Evolutionary conservation across 2,113 vertebrate species (phyloP).

Genomic region (Cromileptes altivelis): DNA sequence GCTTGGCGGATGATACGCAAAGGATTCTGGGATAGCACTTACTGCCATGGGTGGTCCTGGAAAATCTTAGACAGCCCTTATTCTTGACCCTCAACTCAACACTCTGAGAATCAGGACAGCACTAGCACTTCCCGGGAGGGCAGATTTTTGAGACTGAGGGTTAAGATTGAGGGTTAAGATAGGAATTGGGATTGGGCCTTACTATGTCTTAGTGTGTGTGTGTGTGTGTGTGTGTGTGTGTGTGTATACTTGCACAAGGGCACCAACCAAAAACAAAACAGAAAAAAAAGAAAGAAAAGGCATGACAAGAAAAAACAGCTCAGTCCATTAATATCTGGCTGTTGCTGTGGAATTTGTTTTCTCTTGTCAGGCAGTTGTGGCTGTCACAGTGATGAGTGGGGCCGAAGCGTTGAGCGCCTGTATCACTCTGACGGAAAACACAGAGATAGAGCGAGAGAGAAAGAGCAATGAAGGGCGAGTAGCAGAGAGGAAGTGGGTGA

Average conservation of each 20-base stretch:
- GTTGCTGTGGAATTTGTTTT: slow-evolving; percentile 65
- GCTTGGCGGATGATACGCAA: too few species aligned
- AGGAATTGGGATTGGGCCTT: too few species aligned
- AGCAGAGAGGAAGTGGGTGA: not conserved
- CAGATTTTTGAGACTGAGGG: too few species aligned
- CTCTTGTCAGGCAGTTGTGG: slow-evolving; percentile 63
- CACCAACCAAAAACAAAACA: not conserved
- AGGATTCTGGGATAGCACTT: too few species aligned
- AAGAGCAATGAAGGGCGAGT: slow-evolving; percentile 31
- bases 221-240: not conserved
- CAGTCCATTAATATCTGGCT: slow-evolving; percentile 69
- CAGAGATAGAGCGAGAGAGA: slow-evolving; percentile 37
- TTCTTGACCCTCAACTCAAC: too few species aligned
- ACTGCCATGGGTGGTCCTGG: too few species aligned
- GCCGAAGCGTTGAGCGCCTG: slow-evolving; percentile 30
- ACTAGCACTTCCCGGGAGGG: too few species aligned
- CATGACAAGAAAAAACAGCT: slow-evolving; percentile 24
- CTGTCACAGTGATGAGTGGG: slow-evolving; percentile 76
- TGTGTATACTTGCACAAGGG: not conserved
- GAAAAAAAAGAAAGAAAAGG: not conserved
- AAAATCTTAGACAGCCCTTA: too few species aligned
- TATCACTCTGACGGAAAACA: slow-evolving; percentile 58
- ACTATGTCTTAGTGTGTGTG: too few species aligned
- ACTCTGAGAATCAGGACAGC: too few species aligned
- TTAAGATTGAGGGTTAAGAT: too few species aligned